phyloP scores from a whole-genome alignment of 2,113 vertebrate species.

The Narcine bancroftii region DNA sequence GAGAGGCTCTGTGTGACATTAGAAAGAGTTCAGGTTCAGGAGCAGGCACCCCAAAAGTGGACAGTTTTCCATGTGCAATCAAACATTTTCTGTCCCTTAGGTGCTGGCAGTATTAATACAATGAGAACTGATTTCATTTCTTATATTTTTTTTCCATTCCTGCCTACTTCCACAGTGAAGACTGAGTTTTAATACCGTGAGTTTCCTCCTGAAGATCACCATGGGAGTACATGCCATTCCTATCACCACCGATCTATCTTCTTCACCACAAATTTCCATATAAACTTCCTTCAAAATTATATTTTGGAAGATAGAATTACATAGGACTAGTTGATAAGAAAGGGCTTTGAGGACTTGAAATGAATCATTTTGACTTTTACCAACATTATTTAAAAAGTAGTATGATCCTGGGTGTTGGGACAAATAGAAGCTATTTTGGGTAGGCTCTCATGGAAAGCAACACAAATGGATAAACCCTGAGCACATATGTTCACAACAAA shows the following conservation, averaged over 20 bases:
- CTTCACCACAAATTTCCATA: background rate
- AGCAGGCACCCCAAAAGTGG: background rate
- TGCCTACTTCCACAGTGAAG: background rate
- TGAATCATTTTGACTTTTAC: background rate
- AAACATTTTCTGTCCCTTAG: conserved; percentile 2
- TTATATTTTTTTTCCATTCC: background rate
- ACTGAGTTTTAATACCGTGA: background rate
- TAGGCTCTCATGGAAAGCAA: background rate
- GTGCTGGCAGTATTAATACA: background rate
- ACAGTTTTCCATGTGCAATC: background rate
- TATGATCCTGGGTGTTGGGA: background rate
- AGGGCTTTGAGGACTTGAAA: background rate
- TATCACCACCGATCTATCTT: background rate
- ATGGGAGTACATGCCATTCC: background rate
- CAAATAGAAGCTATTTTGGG: no score
- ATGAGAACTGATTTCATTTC: background rate
- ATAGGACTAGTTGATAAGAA: background rate
- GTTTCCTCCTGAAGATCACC: background rate
- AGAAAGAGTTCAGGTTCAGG: background rate
- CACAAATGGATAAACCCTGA: no score
- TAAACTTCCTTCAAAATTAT: background rate
- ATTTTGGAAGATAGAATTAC: background rate
- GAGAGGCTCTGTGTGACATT: background rate
- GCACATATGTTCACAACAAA: no score
- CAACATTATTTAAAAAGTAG: background rate